Conservation (phyloP, 1,140 invertebrate genomes). For the Brachionus sp. region DNA sequence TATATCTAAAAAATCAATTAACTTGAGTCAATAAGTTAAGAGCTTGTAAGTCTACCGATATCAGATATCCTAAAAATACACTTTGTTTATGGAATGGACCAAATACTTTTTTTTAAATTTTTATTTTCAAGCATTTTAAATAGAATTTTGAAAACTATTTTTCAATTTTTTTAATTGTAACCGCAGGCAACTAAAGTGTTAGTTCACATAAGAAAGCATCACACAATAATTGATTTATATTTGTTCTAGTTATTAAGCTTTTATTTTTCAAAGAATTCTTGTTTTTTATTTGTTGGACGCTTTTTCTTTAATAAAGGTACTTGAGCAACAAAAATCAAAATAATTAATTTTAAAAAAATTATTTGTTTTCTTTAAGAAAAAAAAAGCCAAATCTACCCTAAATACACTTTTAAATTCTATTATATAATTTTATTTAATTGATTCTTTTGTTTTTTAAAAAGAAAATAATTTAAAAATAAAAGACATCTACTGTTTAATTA, state of each 20-base stretch:
- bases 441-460: not conserved
- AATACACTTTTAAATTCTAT: not conserved
- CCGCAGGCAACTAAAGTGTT: not conserved
- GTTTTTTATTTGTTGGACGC: not conserved
- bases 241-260: not conserved
- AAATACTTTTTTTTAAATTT: not conserved
- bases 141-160: not conserved
- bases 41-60: not conserved
- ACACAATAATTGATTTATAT: not conserved
- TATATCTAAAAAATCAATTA: not conserved
- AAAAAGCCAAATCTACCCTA: not conserved
- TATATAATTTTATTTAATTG: slow-evolving; percentile 1
- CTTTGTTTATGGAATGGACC: not conserved
- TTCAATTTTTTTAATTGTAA: not conserved
- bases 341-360: not conserved
- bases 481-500: not conserved
- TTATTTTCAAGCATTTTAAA: not conserved
- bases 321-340: not conserved
- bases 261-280: not conserved
- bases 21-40: not conserved
- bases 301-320: not conserved
- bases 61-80: not conserved
- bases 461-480: not conserved
- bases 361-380: not conserved
- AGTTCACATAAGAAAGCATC: not conserved